Evolutionary conservation across 2,113 vertebrate species (phyloP).

Genomic region (Carlito syrichta): DNA sequence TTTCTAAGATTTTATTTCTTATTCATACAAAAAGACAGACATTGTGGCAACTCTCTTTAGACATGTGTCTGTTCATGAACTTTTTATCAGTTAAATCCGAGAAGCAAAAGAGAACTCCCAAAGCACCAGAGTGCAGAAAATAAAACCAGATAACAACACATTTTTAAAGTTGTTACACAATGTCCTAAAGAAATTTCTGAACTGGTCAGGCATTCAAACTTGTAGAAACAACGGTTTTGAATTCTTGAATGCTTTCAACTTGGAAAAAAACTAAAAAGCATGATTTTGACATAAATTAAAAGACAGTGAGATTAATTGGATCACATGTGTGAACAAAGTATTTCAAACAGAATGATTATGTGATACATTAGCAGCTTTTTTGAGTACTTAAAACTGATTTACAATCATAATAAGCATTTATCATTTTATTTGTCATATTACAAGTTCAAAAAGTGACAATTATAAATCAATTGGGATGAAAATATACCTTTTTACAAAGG

Average conservation of each 20-base stretch:
- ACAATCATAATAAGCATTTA: neutral
- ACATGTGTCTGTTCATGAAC: no score
- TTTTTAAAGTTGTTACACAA: neutral
- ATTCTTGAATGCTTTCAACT: constrained; percentile 17
- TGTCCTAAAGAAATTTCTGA: neutral
- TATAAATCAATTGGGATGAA: neutral
- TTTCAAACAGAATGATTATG: neutral
- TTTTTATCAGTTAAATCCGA: neutral
- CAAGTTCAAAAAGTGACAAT: neutral
- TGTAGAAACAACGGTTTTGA: neutral
- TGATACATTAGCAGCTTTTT: neutral
- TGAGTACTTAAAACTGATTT: neutral
- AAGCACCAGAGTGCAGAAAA: neutral
- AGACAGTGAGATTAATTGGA: no score
- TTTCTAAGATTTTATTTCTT: neutral
- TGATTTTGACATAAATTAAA: no score
- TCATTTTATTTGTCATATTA: neutral
- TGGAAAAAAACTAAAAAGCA: neutral
- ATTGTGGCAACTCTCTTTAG: neutral
- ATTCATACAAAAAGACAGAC: neutral
- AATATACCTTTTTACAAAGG: neutral
- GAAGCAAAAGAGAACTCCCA: neutral
- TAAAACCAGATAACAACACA: neutral
- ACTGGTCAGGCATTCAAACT: neutral
- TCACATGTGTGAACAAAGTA: neutral